Percentiles rank a stretch among this genome's conserved stretches.
Evolutionary conservation across 1,140 invertebrate genomes (phyloP).

Genomic region (Drosophila arawakana): DNA sequence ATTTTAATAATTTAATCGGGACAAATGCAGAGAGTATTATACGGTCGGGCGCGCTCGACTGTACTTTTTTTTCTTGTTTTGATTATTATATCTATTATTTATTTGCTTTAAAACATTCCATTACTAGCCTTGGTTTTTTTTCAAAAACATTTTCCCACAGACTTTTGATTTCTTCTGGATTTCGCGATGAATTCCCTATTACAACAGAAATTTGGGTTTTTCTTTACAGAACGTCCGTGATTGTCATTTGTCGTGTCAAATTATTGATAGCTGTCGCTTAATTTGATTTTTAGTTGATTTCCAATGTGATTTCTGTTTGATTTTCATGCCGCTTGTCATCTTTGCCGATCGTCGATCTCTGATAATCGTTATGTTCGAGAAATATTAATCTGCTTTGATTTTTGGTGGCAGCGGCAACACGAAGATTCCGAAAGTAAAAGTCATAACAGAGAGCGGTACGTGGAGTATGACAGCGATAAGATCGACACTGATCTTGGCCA

Average conservation of each 20-base stretch:
- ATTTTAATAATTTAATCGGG: too few species aligned
- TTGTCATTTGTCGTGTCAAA: slow-evolving; percentile 63
- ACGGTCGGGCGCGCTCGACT: too few species aligned
- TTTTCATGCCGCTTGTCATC: slow-evolving; percentile 50
- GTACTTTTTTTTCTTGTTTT: too few species aligned
- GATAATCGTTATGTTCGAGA: slow-evolving; percentile 35
- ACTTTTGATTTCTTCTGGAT: not conserved
- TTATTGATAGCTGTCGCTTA: slow-evolving; percentile 77
- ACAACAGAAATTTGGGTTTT: not conserved
- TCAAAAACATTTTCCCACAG: not conserved
- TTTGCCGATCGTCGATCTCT: slow-evolving; percentile 57
- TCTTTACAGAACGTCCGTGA: not conserved
- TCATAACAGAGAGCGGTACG: slow-evolving; percentile 65
- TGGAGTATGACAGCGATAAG: slow-evolving; percentile 31
- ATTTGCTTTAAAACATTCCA: too few species aligned
- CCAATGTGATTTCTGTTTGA: slow-evolving; percentile 13
- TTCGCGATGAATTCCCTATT: not conserved
- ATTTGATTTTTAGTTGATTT: slow-evolving; percentile 73
- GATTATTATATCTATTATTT: too few species aligned
- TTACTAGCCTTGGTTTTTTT: too few species aligned
- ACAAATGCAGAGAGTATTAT: too few species aligned
- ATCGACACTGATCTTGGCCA: slow-evolving; percentile 51
- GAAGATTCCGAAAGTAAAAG: slow-evolving; percentile 69
- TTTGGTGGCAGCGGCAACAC: slow-evolving; percentile 44
- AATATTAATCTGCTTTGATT: slow-evolving; percentile 72